Evolutionary conservation across 2,797 vertebrate species (phyloP), one percentile per base, ranked within the genome.

Genomic region (Craterocephalus amniculus): DNA sequence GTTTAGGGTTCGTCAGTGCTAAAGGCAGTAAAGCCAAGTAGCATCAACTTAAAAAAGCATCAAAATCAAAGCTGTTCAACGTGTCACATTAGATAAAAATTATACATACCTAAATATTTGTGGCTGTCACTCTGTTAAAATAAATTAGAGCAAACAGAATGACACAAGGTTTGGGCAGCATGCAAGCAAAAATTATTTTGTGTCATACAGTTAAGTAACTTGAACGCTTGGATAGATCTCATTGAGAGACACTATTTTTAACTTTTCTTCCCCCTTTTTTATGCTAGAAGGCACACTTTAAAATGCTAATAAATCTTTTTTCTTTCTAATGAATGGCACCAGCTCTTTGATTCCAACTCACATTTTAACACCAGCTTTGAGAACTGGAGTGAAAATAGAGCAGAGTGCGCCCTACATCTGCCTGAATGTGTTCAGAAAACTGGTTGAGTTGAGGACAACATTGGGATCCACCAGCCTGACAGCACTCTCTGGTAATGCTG

Each of bases 361-460:
- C 48, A 56, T 76, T 65, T 72, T 27, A 64, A 55, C 48, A 43
- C 27, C 57, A 58, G 59, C 22, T 24, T 43, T 59, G 32, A 55
- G 58, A 68, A 54, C 40, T 16, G 63, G 58, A 58, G 65, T 36
- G 55, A 70, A 70, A 82, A 72, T 22, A 57, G 70, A 70, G 67
- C 64, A 6, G 12, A 63, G 52, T 10, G 52, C 68, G 80, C 57
- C 75, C 80, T 65, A 86, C 78, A 86, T 83, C 76, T 82, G 80
- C 88, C 87, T 74, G 64, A 51, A 54, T 72, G 65, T 61, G 79
- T 79, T 85, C 80, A 57, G 62, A 52, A 76, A 74, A 59, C 16
- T 27, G 80, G 80, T 64, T 59, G 40, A 83, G 63, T 76, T 83
- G 48, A 76, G 75, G 84, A 87, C 82, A 82, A 85, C 78, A 27